Evolutionary conservation across 2,888 invertebrate species (phyloP).

Genomic region (Spilosoma lubricipeda): DNA sequence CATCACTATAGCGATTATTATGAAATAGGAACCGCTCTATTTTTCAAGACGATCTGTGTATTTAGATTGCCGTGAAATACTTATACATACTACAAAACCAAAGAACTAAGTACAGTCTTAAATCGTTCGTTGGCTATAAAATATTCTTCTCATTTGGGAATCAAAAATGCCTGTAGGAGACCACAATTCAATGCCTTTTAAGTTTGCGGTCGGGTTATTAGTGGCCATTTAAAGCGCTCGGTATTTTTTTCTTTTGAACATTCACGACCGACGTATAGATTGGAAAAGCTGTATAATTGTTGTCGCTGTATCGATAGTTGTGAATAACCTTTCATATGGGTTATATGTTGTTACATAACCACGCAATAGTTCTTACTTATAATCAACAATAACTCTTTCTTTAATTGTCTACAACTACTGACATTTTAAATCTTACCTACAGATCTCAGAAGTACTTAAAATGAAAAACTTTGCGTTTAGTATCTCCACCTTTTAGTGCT

Average conservation of each 20-base stretch:
- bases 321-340: slow-evolving; percentile 20
- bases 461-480: background rate
- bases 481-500: background rate
- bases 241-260: slow-evolving; percentile 6
- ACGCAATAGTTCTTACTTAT: background rate
- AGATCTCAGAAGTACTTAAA: background rate
- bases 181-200: slow-evolving; percentile 21
- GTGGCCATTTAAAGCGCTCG: slow-evolving; percentile 15
- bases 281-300: slow-evolving; percentile 38
- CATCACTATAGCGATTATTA: background rate
- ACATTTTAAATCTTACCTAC: background rate
- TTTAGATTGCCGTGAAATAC: background rate
- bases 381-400: background rate
- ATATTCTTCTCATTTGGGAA: slow-evolving; percentile 14
- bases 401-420: background rate
- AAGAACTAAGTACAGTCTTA: background rate
- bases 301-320: slow-evolving; percentile 38
- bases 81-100: background rate
- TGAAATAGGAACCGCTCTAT: background rate
- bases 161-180: slow-evolving; percentile 10
- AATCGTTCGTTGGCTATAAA: slow-evolving; percentile 9
- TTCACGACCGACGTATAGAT: slow-evolving; percentile 27
- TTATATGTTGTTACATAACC: slow-evolving; percentile 31
- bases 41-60: background rate
- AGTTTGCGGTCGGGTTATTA: slow-evolving; percentile 18